These are phyloP conservation scores for Cataglyphis albicans DNA, from an alignment of 2,888 invertebrate genomes.

Conservation along the genomic window DNA sequence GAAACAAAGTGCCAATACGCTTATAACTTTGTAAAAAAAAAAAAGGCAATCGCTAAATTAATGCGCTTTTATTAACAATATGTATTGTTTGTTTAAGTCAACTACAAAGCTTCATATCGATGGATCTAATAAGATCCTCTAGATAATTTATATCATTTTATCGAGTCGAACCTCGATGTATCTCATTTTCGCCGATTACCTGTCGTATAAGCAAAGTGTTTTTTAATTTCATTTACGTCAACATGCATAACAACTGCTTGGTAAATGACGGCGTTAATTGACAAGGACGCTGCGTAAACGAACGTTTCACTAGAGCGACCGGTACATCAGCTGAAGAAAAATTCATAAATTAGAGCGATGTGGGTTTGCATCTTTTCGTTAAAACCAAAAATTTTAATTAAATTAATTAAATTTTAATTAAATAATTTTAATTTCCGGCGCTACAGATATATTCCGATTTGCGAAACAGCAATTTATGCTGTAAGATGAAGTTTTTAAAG, in stretches of 20 bases:
- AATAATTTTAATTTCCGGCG: neutral
- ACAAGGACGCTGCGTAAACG: neutral
- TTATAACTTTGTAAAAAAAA: constrained; percentile 12
- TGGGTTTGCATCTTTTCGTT: neutral
- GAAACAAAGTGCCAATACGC: neutral
- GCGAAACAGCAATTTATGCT: neutral
- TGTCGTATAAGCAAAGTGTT: constrained; percentile 9
- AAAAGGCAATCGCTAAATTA: neutral
- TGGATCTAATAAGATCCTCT: neutral
- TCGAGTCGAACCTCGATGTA: neutral
- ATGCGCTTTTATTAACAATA: neutral
- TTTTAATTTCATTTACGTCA: constrained; percentile 24
- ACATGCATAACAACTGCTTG: neutral
- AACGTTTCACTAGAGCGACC: neutral
- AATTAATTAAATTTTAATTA: too few relatives aligned
- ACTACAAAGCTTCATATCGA: neutral
- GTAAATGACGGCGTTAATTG: neutral
- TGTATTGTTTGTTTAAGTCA: constrained; percentile 13
- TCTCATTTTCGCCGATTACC: neutral
- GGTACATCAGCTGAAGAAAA: neutral
- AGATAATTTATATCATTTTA: neutral
- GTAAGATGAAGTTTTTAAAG: neutral
- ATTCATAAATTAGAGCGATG: neutral
- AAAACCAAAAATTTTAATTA: neutral
- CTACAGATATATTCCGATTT: neutral